Base-by-base conservation (phyloP, 2,888 invertebrate genomes). In the Eristalinus sepulchralis region DNA sequence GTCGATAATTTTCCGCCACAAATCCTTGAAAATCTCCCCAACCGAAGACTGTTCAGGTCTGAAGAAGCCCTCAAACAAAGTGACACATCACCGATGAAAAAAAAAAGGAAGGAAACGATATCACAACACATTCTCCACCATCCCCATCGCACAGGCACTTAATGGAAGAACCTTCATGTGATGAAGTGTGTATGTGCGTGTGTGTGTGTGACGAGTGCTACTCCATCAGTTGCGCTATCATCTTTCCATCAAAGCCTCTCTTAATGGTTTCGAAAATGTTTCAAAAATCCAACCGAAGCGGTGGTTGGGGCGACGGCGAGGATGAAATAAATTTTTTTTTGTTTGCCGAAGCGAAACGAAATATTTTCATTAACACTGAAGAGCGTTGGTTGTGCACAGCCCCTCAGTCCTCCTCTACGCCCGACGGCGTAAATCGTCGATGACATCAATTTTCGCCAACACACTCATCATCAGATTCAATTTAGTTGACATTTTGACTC, bases 391-490 rank as follows among this genome's bases (percentile, higher is more conserved):
- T 47, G 4, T 6, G 39, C 39, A n/a, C 39, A 2, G 11, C 4
- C 39, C 36, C 62, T 63, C 66, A 53, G 20, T 63, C 72, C 13
- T 36, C 13, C 47, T 66, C 2, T 27, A 27, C 33, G 39, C 64
- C 39, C 17, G 22, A 68, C 31, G 68, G 27, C 36, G 36, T 64
- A 72, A 81, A 73, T 62, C 82, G 73, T 82, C 83, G 83, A 86
- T 87, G 87, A 72, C 87, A 87, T 87, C 87, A 87, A 87, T 83
- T 87, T 87, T 87, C 83, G 39, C 76, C 68, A 83, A 75, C 87
- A 75, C 87, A 87, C 83, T 83, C 79, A 87, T 87, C 87, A 83
- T 87, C 83, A 87, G 87, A 87, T 83, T 87, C 87, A 87, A 87
- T 87, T 87, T 80, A 87, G 83, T 80, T 83, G 86, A 86, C 86